A percentile compares a stretch with the other conserved stretches of the same genome.
Conservation (phyloP, 23 tunicate genomes). For the Halocynthia aurantium region DNA sequence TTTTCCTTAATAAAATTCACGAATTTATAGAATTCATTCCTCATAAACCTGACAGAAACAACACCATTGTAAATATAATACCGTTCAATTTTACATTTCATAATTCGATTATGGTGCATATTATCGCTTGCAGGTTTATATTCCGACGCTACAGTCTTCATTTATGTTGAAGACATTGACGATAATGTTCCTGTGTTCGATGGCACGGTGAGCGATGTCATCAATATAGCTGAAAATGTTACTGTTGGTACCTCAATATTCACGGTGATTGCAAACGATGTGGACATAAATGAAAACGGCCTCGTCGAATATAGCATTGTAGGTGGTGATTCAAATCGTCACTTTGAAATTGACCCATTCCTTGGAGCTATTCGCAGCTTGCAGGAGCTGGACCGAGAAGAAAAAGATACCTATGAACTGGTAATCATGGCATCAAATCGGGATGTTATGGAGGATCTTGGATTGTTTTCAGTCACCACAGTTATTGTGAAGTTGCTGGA, state of each 20-base stretch:
- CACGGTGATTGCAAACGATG: slow-evolving; percentile 43
- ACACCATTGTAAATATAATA: no score
- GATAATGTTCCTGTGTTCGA: slow-evolving; percentile 65
- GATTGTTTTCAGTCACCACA: slow-evolving; percentile 22
- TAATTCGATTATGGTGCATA: background rate
- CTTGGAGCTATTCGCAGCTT: slow-evolving; percentile 23
- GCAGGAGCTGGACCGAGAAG: slow-evolving; percentile 43
- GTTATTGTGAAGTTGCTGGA: slow-evolving; percentile 28
- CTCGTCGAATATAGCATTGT: slow-evolving; percentile 34
- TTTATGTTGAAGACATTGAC: slow-evolving; percentile 49
- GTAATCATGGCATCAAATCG: slow-evolving; percentile 56
- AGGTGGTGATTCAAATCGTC: slow-evolving; percentile 37
- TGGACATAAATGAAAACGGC: slow-evolving; percentile 40
- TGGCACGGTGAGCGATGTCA: background rate
- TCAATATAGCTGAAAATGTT: slow-evolving; percentile 32
- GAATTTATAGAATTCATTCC: no score
- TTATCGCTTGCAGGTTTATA: slow-evolving; percentile 1
- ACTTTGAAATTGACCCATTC: slow-evolving; percentile 32
- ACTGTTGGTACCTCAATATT: slow-evolving; percentile 30
- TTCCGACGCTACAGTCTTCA: background rate
- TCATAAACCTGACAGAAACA: no score
- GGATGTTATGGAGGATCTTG: slow-evolving; percentile 9
- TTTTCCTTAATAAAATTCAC: no score
- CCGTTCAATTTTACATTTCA: no score
- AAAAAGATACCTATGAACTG: slow-evolving; percentile 17